These are phyloP conservation scores for Bufo bufo DNA, from an alignment of 2,113 vertebrate species.

Conservation along the genomic window DNA sequence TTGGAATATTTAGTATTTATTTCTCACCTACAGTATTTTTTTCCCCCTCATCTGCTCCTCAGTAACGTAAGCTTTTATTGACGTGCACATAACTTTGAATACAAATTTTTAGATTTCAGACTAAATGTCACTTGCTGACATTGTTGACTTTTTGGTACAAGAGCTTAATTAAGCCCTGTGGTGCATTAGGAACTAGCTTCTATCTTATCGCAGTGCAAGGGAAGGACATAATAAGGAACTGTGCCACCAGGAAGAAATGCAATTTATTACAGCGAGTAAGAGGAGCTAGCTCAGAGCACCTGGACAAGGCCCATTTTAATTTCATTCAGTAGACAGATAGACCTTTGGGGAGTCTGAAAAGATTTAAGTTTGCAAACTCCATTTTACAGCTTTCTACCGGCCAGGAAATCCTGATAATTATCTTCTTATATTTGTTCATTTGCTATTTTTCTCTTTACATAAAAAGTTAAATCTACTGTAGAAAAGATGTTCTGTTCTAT, in stretches of 20 bases:
- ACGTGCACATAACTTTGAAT: constrained; percentile 4
- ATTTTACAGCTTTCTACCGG: background rate
- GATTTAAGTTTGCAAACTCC: constrained; percentile 28
- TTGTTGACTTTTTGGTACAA: constrained; percentile 44
- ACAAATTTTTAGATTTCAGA: background rate
- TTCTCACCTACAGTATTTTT: background rate
- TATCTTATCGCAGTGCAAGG: constrained; percentile 5
- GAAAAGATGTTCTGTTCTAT: background rate
- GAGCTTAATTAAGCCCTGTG: constrained; percentile 53
- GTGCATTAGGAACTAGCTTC: constrained; percentile 41
- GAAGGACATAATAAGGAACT: constrained; percentile 22
- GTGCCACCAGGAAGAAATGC: constrained; percentile 40
- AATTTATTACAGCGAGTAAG: constrained; percentile 44
- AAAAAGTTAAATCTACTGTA: background rate
- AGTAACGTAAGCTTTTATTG: background rate
- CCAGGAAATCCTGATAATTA: background rate
- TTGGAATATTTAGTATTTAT: background rate
- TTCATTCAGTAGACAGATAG: constrained; percentile 50
- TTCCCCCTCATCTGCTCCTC: background rate
- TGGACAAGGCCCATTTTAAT: constrained; percentile 57
- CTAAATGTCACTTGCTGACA: constrained; percentile 44
- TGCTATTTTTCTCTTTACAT: background rate
- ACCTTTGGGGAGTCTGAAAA: constrained; percentile 36
- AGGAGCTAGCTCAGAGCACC: constrained; percentile 33
- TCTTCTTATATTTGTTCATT: background rate